Evolutionary conservation across 2,888 invertebrate species (phyloP).

Genomic region (Uloborus plumipes): DNA sequence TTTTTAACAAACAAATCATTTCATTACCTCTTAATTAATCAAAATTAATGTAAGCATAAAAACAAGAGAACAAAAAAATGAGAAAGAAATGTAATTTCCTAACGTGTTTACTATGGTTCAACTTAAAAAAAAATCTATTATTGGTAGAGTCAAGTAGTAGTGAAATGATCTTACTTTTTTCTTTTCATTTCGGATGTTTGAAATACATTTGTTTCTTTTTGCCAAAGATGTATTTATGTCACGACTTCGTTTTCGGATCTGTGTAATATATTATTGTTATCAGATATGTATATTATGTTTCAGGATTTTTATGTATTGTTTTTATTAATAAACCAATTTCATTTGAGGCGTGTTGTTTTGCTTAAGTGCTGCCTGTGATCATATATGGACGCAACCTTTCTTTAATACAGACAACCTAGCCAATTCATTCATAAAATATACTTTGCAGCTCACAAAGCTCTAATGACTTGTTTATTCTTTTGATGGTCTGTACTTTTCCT

Average conservation of each 20-base stretch:
- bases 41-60: neutral
- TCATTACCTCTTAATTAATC: conserved; percentile 13
- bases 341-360: neutral
- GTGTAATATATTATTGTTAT: conserved; percentile 10
- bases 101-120: too few species aligned
- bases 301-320: conserved; percentile 46
- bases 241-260: neutral
- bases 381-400: too few species aligned
- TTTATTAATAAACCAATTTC: conserved; percentile 10
- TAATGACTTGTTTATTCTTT: too few species aligned
- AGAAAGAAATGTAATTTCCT: too few species aligned
- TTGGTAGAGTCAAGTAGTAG: too few species aligned
- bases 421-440: too few species aligned
- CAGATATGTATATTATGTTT: conserved; percentile 28
- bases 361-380: too few species aligned
- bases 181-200: neutral
- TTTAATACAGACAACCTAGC: too few species aligned
- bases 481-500: too few species aligned
- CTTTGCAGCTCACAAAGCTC: too few species aligned
- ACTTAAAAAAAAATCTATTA: too few species aligned
- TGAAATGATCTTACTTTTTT: neutral
- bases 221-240: conserved; percentile 33
- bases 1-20: neutral
- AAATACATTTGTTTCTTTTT: neutral
- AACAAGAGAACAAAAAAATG: too few species aligned